These are phyloP conservation scores for Cavia aperea DNA, from an alignment of 2,113 vertebrate genomes.

Conservation along the genomic window DNA sequence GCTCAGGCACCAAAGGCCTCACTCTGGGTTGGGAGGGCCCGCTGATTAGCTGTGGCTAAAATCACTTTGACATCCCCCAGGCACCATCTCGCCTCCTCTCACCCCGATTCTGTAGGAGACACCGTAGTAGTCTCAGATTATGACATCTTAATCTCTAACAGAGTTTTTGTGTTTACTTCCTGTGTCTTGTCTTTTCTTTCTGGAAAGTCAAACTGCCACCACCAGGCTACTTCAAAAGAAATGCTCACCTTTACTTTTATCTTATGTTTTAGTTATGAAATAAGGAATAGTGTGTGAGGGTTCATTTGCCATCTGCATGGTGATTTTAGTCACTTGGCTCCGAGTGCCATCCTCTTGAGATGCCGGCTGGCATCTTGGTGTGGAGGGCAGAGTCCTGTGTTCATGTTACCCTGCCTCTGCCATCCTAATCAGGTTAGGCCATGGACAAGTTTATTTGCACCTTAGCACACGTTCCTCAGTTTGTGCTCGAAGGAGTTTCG, in stretches of 20 bases:
- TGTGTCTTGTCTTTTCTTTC: background rate
- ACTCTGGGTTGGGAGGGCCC: background rate
- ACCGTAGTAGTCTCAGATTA: no score
- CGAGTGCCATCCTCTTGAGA: background rate
- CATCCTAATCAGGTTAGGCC: background rate
- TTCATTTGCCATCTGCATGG: background rate
- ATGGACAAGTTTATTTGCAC: background rate
- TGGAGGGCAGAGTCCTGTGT: background rate
- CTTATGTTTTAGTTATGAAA: conserved; percentile 7
- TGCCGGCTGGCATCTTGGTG: background rate
- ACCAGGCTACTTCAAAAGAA: background rate
- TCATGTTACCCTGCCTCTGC: background rate
- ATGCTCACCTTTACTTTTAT: background rate
- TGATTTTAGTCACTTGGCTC: background rate
- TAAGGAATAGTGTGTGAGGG: background rate
- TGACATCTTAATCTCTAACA: background rate
- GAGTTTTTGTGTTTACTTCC: background rate
- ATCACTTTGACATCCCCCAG: background rate
- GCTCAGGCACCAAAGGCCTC: background rate
- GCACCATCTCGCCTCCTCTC: background rate
- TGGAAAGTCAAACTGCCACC: background rate
- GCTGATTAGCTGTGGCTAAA: background rate
- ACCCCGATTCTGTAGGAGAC: background rate
- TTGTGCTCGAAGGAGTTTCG: background rate
- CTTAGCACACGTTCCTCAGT: background rate